phyloP scores from a whole-genome alignment of 2,113 vertebrate genomes.

The Ptychochromis oligacanthus region DNA sequence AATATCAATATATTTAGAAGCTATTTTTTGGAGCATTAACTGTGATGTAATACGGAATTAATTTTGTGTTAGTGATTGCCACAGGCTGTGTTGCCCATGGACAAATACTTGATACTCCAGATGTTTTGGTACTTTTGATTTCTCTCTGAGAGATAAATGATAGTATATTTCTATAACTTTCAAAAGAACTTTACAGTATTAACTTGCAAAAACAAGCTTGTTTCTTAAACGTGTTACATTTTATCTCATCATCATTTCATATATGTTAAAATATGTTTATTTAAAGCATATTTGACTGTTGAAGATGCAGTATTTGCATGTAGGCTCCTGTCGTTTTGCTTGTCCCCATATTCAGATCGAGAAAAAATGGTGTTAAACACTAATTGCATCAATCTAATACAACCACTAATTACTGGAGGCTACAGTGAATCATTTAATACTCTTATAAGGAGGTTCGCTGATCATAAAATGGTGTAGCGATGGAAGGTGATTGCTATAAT shows the following conservation, averaged over 20 bases:
- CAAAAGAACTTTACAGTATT: conserved; percentile 38
- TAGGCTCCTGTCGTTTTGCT: background rate
- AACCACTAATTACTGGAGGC: background rate
- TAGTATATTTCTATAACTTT: conserved; percentile 23
- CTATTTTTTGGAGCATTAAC: conserved; percentile 12
- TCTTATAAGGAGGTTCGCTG: background rate
- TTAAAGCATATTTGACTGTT: conserved; percentile 10
- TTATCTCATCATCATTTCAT: background rate
- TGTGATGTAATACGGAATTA: conserved; percentile 9
- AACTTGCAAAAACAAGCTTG: background rate
- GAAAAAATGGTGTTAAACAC: background rate
- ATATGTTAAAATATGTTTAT: background rate
- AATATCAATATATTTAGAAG: background rate
- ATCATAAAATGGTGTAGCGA: background rate
- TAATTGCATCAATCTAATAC: background rate
- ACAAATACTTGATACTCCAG: conserved; percentile 18
- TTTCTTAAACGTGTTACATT: background rate
- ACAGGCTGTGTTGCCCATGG: background rate
- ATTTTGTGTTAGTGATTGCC: background rate
- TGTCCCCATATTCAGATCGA: background rate
- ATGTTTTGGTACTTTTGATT: conserved; percentile 42
- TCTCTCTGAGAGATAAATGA: conserved; percentile 12
- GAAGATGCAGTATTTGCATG: background rate
- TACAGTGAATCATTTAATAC: background rate
- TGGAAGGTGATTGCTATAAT: conserved; percentile 29